Conservation (phyloP, 2,113 vertebrate species). For the Lycaon pictus region DNA sequence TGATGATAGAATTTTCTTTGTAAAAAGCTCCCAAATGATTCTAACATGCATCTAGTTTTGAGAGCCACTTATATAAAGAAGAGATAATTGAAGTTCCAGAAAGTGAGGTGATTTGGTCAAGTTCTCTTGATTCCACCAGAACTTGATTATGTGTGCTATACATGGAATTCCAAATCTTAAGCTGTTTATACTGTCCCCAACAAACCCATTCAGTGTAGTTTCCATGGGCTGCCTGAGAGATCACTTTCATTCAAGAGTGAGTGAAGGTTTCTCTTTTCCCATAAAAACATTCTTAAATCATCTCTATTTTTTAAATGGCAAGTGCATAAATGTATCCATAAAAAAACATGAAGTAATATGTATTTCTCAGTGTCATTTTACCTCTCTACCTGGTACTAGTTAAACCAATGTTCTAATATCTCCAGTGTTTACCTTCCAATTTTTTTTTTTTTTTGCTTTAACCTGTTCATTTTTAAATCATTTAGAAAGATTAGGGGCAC, state of each 20-base stretch:
- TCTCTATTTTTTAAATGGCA: conserved; percentile 35
- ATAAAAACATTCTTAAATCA: conserved; percentile 12
- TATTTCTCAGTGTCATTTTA: conserved; percentile 15
- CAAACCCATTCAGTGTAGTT: neutral
- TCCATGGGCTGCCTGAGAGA: neutral
- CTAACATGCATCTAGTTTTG: neutral
- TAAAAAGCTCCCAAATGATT: neutral
- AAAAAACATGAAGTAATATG: neutral
- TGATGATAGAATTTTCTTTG: neutral
- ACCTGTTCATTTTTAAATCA: neutral
- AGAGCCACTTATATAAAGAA: neutral
- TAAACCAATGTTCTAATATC: neutral
- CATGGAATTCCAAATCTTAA: neutral
- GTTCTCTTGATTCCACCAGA: neutral
- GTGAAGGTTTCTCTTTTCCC: neutral
- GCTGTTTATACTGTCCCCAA: neutral
- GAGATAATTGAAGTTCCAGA: neutral
- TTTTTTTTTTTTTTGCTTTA: neutral
- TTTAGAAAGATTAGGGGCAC: neutral
- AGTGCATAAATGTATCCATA: neutral
- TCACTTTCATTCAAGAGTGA: neutral
- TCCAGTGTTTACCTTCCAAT: neutral
- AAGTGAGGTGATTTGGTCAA: neutral
- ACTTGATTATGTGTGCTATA: neutral
- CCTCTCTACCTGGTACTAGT: neutral